A percentile compares a stretch with the other conserved stretches of the same genome.
These are phyloP conservation scores for Atta cephalotes DNA, from an alignment of 1,140 invertebrate species.

Conservation along the genomic window DNA sequence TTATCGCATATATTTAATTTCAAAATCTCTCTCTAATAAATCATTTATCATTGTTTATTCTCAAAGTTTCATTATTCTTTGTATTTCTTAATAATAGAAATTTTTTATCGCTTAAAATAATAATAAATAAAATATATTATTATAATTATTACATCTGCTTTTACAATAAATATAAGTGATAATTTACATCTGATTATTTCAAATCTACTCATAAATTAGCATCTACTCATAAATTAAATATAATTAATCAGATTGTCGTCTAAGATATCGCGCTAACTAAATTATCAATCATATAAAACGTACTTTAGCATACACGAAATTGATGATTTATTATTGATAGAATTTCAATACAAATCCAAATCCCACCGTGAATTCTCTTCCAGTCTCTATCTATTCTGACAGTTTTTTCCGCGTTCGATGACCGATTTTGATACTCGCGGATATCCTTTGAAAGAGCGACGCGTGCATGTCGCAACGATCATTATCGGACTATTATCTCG, in stretches of 20 bases:
- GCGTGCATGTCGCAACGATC: neutral
- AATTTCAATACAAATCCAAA: neutral
- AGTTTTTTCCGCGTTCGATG: neutral
- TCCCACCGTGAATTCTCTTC: neutral
- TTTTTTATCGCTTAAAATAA: neutral
- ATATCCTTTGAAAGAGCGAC: conserved; percentile 20
- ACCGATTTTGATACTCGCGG: conserved; percentile 6
- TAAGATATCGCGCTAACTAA: neutral
- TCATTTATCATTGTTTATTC: neutral
- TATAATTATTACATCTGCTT: neutral
- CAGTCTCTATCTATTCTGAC: neutral
- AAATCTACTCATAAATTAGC: too few species aligned
- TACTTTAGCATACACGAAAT: neutral
- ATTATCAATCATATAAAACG: neutral
- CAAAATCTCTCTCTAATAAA: neutral
- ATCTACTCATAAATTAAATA: neutral
- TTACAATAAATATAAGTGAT: neutral
- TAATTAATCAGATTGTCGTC: neutral
- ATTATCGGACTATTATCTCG: conserved; percentile 19
- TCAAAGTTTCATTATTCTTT: neutral
- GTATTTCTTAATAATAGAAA: neutral
- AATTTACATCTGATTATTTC: conserved; percentile 4
- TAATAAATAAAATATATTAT: neutral
- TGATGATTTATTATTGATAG: neutral
- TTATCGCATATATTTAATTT: neutral